Evolutionary conservation across 2,797 vertebrate species (phyloP).

Genomic region (Notolepis coatsorum): DNA sequence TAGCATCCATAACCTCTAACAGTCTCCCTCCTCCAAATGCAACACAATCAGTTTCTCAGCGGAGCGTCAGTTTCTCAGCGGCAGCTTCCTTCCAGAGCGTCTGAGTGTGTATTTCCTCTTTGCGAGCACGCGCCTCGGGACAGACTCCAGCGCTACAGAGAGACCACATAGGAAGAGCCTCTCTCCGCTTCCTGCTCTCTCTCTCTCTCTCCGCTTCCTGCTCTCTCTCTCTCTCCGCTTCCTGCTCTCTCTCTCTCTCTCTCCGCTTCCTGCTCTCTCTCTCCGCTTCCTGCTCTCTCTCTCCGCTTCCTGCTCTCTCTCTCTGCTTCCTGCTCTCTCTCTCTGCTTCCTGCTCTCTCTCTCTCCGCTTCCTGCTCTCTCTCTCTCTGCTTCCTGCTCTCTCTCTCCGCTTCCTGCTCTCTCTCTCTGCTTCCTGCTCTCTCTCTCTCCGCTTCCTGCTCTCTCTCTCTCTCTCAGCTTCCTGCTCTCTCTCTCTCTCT

Average conservation of each 20-base stretch:
- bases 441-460: constrained; percentile 50
- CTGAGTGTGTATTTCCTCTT: constrained; percentile 43
- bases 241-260: constrained; percentile 54
- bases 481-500: constrained; percentile 53
- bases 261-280: constrained; percentile 50
- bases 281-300: constrained; percentile 50
- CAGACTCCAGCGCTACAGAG: constrained; percentile 51
- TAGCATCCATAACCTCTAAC: no score
- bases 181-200: constrained; percentile 23
- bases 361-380: constrained; percentile 53
- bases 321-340: constrained; percentile 50
- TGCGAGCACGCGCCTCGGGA: constrained; percentile 51
- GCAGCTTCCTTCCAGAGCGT: constrained; percentile 33
- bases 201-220: constrained; percentile 50
- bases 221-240: constrained; percentile 47
- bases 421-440: constrained; percentile 50
- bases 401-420: constrained; percentile 50
- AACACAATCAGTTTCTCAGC: constrained; percentile 36
- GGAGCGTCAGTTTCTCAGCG: constrained; percentile 43
- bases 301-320: constrained; percentile 50
- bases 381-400: constrained; percentile 50
- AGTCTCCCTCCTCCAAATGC: constrained; percentile 13
- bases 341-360: constrained; percentile 48
- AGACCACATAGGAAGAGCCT: constrained; percentile 45
- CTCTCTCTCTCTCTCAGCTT: constrained; percentile 46